Base-by-base conservation (phyloP, 1,140 invertebrate genomes). In the Phthorimaea operculella region DNA sequence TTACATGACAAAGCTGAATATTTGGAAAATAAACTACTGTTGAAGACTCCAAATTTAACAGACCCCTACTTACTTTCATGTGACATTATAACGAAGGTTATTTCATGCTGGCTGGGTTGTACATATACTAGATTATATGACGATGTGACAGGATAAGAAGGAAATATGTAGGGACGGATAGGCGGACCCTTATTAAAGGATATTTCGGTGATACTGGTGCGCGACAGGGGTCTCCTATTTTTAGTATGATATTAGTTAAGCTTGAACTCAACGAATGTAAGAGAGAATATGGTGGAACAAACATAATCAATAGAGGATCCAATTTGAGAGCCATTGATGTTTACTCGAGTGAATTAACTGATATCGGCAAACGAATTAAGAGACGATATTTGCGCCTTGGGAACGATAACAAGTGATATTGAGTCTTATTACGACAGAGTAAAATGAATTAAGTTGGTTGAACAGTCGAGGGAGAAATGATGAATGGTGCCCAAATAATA, bases 161-260 rank as follows among this genome's bases (percentile, higher is more conserved):
- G 60, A 64, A 69, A 66, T 62, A 69, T 64, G 62, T 58, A 60
- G 58, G 66, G 63, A 58, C 44, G 58, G 51, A 52, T 58, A 44
- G 48, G 33, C 14, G 52, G 59, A 45, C 52, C 51, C 61, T 66
- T 69, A 66, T 66, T 69, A 64, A 66, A 57, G 59, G 56, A 59
- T 54, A 52, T 52, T 59, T 57, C 52, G 51, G 54, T 50, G 58
- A 53, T 55, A 59, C 54, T 47, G 15, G 36, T 16, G 44, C 44
- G 44, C 7, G 44, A 47, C 44, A 47, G 44, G 44, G 16, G 11
- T 17, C 44, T 14, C 44, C 44, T 47, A 45, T 45, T 47, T 47
- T 47, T 47, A 17, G 44, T 39, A 39, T 39, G 36, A 39, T 39
- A n/a, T 10, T 10, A 39, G 36, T 5, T 39, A 39, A 28, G 21